phyloP scores from a whole-genome alignment of 1,140 invertebrate genomes.

The Drosophila saltans region DNA sequence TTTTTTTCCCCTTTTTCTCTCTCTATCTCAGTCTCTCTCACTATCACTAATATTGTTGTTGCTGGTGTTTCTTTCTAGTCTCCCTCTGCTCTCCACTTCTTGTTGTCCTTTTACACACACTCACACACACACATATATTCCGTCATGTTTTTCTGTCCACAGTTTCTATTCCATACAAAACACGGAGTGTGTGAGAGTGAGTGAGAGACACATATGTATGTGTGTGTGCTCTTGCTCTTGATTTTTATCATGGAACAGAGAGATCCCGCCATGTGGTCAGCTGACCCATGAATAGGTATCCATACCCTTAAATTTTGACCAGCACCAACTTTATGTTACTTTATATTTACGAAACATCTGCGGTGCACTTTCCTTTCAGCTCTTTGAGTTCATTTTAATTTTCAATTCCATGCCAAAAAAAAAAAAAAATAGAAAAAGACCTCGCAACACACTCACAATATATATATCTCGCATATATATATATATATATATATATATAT shows the following conservation, averaged over 20 bases:
- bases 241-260: conserved; percentile 9
- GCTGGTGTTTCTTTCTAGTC: background rate
- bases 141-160: background rate
- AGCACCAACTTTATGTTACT: conserved; percentile 10
- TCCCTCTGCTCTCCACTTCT: background rate
- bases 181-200: background rate
- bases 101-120: background rate
- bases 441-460: background rate
- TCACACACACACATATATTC: background rate
- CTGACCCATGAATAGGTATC: conserved; percentile 13
- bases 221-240: background rate
- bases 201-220: background rate
- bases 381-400: conserved; percentile 14
- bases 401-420: conserved; percentile 13
- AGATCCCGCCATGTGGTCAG: conserved; percentile 17
- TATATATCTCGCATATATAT: background rate
- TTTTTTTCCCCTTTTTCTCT: background rate
- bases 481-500: background rate
- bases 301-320: background rate
- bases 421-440: too few species aligned
- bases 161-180: conserved; percentile 3
- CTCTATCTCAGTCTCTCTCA: background rate
- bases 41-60: background rate
- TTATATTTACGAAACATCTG: conserved; percentile 14
- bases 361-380: background rate